These are phyloP conservation scores for Fistularia tabacaria DNA, from an alignment of 2,797 vertebrate species.

Conservation along the genomic window DNA sequence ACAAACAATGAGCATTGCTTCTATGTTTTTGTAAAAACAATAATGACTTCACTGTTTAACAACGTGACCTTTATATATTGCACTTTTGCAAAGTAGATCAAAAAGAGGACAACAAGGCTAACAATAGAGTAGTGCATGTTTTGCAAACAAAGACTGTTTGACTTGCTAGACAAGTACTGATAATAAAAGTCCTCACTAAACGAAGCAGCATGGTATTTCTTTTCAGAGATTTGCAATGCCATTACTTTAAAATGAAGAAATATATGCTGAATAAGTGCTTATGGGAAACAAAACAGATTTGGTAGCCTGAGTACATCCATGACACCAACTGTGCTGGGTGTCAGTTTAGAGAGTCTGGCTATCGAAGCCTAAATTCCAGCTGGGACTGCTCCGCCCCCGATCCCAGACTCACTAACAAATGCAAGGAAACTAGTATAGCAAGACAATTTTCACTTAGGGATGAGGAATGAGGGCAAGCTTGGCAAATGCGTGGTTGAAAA, in stretches of 20 bases:
- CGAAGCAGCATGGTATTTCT: conserved; percentile 8
- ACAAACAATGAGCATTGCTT: conserved; percentile 4
- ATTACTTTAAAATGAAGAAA: too few species aligned
- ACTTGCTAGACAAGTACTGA: conserved; percentile 53
- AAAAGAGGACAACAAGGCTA: conserved; percentile 23
- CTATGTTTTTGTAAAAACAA: conserved; percentile 42
- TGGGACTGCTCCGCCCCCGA: conserved; percentile 13
- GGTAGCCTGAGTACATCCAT: neutral
- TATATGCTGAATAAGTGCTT: too few species aligned
- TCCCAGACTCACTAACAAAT: conserved; percentile 11
- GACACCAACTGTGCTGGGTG: neutral
- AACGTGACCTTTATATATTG: conserved; percentile 31
- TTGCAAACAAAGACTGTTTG: conserved; percentile 56
- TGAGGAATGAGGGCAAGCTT: conserved; percentile 62
- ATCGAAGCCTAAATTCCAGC: conserved; percentile 4
- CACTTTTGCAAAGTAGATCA: conserved; percentile 28
- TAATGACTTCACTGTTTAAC: conserved; percentile 25
- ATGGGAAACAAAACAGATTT: neutral
- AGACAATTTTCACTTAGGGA: conserved; percentile 45
- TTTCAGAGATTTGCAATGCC: neutral
- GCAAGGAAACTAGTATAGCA: conserved; percentile 25
- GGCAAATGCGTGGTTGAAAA: conserved; percentile 57
- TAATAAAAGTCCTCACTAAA: conserved; percentile 32
- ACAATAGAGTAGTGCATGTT: conserved; percentile 48
- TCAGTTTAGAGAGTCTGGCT: too few species aligned